Evolutionary conservation across 2,113 vertebrate genomes (phyloP).

Genomic region (Illadopsis cleaveri): DNA sequence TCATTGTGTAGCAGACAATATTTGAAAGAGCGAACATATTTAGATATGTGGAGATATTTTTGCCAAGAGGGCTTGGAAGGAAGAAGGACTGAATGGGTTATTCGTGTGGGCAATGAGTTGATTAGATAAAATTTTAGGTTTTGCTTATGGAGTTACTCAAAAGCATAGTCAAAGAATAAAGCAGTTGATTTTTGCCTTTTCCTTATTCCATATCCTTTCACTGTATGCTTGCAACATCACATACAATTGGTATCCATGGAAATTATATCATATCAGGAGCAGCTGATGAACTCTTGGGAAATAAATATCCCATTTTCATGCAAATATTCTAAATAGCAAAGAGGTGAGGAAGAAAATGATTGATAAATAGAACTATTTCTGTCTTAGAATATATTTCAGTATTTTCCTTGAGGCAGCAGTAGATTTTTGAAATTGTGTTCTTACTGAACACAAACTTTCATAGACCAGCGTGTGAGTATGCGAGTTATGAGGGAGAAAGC

Average conservation of each 20-base stretch:
- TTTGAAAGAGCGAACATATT: not conserved
- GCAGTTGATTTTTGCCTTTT: not conserved
- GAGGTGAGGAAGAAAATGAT: constrained; percentile 37
- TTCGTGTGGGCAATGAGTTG: not conserved
- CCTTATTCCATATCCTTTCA: not conserved
- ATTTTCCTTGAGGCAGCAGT: constrained; percentile 32
- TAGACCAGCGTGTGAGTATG: not conserved
- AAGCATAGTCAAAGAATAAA: constrained; percentile 21
- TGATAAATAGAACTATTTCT: constrained; percentile 52
- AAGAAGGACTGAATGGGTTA: not conserved
- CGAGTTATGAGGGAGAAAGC: not conserved
- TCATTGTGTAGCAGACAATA: not conserved
- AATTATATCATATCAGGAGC: constrained; percentile 40
- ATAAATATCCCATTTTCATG: constrained; percentile 63
- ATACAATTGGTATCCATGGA: constrained; percentile 53
- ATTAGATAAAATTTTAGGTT: not conserved
- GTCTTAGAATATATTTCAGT: constrained; percentile 21
- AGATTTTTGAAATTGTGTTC: constrained; percentile 6
- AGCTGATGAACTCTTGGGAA: constrained; percentile 57
- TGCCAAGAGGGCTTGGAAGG: not conserved
- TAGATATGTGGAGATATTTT: not conserved
- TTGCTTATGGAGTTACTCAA: constrained; percentile 1
- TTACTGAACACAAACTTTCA: constrained; percentile 11
- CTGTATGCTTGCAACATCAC: not conserved
- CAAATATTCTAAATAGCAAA: constrained; percentile 58